Evolutionary conservation across 2,113 vertebrate species (phyloP).

Genomic region (Mellivora capensis): DNA sequence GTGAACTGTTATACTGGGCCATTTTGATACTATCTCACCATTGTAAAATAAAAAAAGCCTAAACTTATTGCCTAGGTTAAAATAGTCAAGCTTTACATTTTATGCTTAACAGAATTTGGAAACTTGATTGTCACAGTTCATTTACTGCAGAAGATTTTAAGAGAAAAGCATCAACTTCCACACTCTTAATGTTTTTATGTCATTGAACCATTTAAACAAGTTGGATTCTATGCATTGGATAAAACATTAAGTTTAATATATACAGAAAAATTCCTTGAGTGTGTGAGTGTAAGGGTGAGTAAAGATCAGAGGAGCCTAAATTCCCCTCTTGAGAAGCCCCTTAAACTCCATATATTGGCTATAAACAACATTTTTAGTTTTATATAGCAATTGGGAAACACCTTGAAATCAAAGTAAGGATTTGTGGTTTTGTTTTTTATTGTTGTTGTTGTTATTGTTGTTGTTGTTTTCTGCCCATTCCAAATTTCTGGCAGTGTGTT

Average conservation of each 20-base stretch:
- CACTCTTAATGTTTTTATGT: slow-evolving; percentile 34
- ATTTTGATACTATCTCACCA: slow-evolving; percentile 55
- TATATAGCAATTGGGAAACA: background rate
- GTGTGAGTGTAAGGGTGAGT: background rate
- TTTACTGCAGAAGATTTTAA: slow-evolving; percentile 30
- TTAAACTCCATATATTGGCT: background rate
- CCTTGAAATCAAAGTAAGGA: background rate
- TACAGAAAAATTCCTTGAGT: slow-evolving; percentile 8
- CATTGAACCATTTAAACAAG: slow-evolving; percentile 46
- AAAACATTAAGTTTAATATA: slow-evolving; percentile 52
- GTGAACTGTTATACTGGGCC: slow-evolving; percentile 32
- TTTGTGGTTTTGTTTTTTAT: background rate
- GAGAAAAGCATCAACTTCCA: slow-evolving; percentile 7
- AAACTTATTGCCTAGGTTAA: slow-evolving; percentile 37
- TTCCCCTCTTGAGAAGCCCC: background rate
- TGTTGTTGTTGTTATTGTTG: background rate
- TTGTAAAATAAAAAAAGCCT: slow-evolving; percentile 9
- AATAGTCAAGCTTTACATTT: slow-evolving; percentile 57
- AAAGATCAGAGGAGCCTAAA: slow-evolving; percentile 22
- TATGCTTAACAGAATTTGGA: slow-evolving; percentile 59
- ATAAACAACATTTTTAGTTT: background rate
- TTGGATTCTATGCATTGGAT: slow-evolving; percentile 9
- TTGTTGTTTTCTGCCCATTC: background rate
- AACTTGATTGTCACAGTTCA: slow-evolving; percentile 56
- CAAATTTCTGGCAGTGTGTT: background rate